phyloP scores from a whole-genome alignment of 2,797 vertebrate genomes.

The Rhabdomys pumilio region DNA sequence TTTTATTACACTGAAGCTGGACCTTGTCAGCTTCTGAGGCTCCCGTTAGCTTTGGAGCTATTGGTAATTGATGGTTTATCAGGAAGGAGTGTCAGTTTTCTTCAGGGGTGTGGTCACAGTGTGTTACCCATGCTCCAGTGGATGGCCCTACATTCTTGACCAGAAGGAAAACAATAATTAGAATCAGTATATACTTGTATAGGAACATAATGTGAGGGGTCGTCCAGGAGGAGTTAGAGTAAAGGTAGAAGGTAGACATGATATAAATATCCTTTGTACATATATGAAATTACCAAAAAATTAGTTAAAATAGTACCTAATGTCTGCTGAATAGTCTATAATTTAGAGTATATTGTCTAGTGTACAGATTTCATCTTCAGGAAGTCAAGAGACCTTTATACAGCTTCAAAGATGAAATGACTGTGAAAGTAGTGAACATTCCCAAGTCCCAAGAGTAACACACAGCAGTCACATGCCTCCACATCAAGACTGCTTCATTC shows the following conservation, averaged over 20 bases:
- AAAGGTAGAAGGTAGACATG: not conserved
- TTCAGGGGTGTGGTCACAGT: not conserved
- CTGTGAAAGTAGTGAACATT: not conserved
- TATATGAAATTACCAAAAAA: not conserved
- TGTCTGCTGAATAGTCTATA: not conserved
- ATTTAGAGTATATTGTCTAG: not conserved
- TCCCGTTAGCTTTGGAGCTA: not conserved
- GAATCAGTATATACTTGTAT: not conserved
- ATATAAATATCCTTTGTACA: not conserved
- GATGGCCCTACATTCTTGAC: not conserved
- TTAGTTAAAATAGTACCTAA: conserved; percentile 7
- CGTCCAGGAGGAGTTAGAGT: not conserved
- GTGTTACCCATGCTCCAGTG: not conserved
- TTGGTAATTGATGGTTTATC: not conserved
- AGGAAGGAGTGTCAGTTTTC: not conserved
- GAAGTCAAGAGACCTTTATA: not conserved
- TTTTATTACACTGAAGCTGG: too few relatives aligned
- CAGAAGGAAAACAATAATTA: not conserved
- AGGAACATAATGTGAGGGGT: not conserved
- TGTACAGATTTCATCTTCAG: not conserved
- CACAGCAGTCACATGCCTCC: not conserved
- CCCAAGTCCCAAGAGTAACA: not conserved
- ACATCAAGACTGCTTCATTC: not conserved
- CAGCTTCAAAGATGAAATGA: not conserved
- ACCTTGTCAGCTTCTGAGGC: too few relatives aligned